These are phyloP conservation scores for Helicolenus hilgendorfi DNA, from an alignment of 2,797 vertebrate species.

Conservation along the genomic window DNA sequence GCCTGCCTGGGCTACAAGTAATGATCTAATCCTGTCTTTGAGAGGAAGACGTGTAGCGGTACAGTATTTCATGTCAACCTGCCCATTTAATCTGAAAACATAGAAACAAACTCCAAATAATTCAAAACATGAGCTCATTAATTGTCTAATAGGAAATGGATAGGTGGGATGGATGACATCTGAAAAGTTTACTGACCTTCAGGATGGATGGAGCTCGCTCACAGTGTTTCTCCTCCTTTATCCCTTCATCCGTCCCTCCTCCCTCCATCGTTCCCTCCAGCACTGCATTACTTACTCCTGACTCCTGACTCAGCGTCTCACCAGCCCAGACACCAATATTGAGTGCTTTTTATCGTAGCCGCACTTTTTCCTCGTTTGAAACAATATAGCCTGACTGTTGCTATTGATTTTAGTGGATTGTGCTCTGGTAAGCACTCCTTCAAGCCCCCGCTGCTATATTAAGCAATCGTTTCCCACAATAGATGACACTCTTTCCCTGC, in stretches of 20 bases:
- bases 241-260: slow-evolving; percentile 40
- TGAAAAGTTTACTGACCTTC: slow-evolving; percentile 71
- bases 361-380: slow-evolving; percentile 89
- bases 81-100: not conserved
- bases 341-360: slow-evolving; percentile 88
- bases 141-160: not conserved
- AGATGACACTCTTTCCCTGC: slow-evolving; percentile 92
- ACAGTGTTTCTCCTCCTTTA: not conserved
- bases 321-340: slow-evolving; percentile 79
- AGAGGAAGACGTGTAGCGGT: not conserved
- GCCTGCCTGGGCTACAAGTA: not conserved
- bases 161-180: not conserved
- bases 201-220: slow-evolving; percentile 42
- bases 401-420: slow-evolving; percentile 93
- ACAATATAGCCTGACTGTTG: slow-evolving; percentile 90
- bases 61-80: not conserved
- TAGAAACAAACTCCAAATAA: not conserved
- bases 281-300: slow-evolving; percentile 83
- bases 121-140: not conserved
- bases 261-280: slow-evolving; percentile 54
- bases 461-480: slow-evolving; percentile 95
- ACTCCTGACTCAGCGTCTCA: slow-evolving; percentile 88
- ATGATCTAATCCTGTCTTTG: not conserved
- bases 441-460: slow-evolving; percentile 92
- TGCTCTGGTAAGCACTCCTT: slow-evolving; percentile 91